Percentiles rank a stretch among this genome's conserved stretches.
Conservation (phyloP, 2,797 vertebrate genomes). For the Myiotriccus ornatus region DNA sequence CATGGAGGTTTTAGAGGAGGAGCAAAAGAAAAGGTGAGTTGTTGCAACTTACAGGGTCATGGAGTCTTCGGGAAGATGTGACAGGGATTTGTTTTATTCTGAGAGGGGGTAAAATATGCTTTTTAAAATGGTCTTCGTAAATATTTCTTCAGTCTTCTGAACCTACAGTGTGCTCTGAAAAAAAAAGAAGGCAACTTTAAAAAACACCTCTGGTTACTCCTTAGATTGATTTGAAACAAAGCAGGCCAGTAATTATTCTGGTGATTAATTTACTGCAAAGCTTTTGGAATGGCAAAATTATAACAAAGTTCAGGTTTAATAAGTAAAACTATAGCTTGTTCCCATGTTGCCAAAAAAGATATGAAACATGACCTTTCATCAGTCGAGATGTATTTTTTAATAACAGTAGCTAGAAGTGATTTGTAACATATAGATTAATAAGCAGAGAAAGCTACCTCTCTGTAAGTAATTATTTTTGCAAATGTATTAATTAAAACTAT, state of each 20-base stretch:
- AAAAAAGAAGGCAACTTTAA: not conserved
- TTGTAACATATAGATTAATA: not conserved
- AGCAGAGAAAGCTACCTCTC: not conserved
- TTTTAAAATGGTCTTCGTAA: not conserved
- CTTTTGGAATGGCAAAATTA: not conserved
- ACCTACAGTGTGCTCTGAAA: not conserved
- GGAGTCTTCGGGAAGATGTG: not conserved
- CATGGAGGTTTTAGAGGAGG: not conserved
- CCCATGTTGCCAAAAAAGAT: not conserved
- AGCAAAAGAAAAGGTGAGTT: not conserved
- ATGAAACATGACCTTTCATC: not conserved
- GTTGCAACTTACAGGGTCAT: not conserved
- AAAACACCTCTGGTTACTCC: not conserved
- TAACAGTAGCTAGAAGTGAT: not conserved
- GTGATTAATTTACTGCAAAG: not conserved
- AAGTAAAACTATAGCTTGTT: not conserved
- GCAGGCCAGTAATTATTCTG: not conserved
- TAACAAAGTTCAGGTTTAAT: not conserved
- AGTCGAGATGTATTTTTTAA: not conserved
- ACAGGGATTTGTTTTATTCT: not conserved
- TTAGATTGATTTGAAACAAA: not conserved
- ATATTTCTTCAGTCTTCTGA: not conserved
- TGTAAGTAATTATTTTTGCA: not conserved
- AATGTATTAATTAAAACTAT: not conserved
- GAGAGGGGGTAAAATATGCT: not conserved